Base-by-base conservation (phyloP, 2,888 invertebrate species). In the Masnerella sp. region DNA sequence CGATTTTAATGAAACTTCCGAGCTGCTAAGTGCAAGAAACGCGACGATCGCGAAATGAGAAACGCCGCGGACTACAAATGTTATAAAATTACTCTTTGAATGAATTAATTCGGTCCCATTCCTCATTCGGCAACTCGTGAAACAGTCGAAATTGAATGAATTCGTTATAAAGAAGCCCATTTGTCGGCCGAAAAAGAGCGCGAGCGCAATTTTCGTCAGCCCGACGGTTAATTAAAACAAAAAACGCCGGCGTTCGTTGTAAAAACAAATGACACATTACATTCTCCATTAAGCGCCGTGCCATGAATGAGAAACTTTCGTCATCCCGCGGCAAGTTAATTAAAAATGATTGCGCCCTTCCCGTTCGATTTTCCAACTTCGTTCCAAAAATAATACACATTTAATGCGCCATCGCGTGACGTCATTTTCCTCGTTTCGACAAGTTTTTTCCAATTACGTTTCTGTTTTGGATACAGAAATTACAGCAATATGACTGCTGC, bases 1-100 rank as follows among this genome's bases (percentile, higher is more conserved):
- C 43, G 28, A 52, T 43, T 64, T 64, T 52, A 64, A 52, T 52
- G 52, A 64, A 64, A 52, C 43, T 43, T 52, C 17, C 49, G 17
- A 40, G 14, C 17, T 52, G 15, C 18, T 64, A 64, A 42, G 34
- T 43, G 43, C 43, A 52, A 52, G 43, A 52, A 43, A 52, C n/a
- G n/a, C n/a, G n/a, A n/a, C n/a, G n/a, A n/a, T n/a, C n/a, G n/a
- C n/a, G n/a, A n/a, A n/a, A n/a, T n/a, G n/a, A n/a, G n/a, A n/a
- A n/a, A n/a, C n/a, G n/a, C n/a, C n/a, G n/a, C n/a, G n/a, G n/a
- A n/a, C n/a, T n/a, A n/a, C n/a, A n/a, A n/a, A n/a, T n/a, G n/a
- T 11, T 43, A 25, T 43, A 58, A 42, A 58, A 59, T 45, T 34
- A 36, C 34, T 34, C 25, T 12, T 45, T 34, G 11, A 59, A 59